Base-by-base conservation (phyloP, 2,113 vertebrate genomes). In the Pagrus major region DNA sequence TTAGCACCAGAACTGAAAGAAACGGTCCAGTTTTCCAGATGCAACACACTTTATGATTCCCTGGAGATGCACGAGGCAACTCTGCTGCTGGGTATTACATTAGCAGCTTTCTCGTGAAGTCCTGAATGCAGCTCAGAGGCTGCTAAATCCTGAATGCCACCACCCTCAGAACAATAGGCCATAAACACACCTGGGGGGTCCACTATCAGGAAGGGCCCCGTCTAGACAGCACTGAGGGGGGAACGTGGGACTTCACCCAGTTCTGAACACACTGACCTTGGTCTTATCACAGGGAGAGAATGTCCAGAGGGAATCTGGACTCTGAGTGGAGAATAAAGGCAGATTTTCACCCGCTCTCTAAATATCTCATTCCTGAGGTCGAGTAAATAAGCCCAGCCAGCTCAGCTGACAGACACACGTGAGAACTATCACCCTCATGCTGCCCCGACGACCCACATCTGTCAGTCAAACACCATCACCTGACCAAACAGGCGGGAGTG, bases 381-480 rank as follows among this genome's bases (percentile, higher is more conserved):
- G 23, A 54, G 88, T 69, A 81, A 92, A 92, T 69, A 89, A 61
- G 44, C 70, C 41, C 55, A 0, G 80, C 66, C 20, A 76, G 73
- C 76, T 80, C 75, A 81, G 69, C 86, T 85, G 83, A 89, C 92
- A 91, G 73, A 77, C 87, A 93, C 85, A 86, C 81, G 77, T 70
- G 72, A 95, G 88, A 94, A 92, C 79, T 89, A 67, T 83, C 92
- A 91, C 91, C 87, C 52, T 27, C 61, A 1, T 86, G 91, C 46
- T 83, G 86, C 72, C 81, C 69, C 29, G 39, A 39, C 46, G 68
- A 80, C 86, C 86, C 89, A 91, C 86, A 92, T 90, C 87, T 93
- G 94, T 92, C 92, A 91, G 71, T 93, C 91, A 92, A 84, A 90
- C 83, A 54, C 51, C 8, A 81, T 89, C 93, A 93, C 90, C 91